phyloP scores from a whole-genome alignment of 2,113 vertebrate genomes.

The Mohoua ochrocephala region DNA sequence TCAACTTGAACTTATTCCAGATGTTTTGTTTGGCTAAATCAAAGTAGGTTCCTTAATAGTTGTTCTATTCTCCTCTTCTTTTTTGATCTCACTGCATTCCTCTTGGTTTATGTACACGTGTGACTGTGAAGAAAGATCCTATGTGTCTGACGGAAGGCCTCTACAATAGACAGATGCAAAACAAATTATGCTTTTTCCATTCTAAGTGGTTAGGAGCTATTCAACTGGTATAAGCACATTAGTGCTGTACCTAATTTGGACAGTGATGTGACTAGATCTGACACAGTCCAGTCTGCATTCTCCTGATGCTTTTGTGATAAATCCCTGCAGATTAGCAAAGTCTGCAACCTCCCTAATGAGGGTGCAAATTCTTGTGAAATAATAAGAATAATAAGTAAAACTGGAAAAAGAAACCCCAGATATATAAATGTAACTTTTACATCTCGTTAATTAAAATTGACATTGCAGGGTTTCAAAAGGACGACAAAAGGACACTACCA shows the following conservation, averaged over 20 bases:
- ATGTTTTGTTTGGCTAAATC: neutral
- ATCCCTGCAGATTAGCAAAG: neutral
- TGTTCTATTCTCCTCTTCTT: neutral
- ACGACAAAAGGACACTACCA: slow-evolving; percentile 9
- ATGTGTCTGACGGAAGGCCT: neutral
- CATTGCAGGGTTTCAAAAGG: slow-evolving; percentile 20
- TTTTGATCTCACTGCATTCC: neutral
- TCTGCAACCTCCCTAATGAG: neutral
- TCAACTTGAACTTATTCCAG: neutral
- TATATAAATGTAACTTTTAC: slow-evolving; percentile 51
- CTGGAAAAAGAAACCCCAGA: neutral
- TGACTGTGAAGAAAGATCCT: neutral
- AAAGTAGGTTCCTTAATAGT: neutral
- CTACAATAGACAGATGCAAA: neutral
- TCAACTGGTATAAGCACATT: neutral
- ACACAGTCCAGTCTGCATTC: neutral
- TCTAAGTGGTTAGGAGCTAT: neutral
- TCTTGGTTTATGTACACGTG: neutral
- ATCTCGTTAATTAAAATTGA: slow-evolving; percentile 50
- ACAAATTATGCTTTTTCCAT: neutral
- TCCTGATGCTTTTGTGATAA: neutral
- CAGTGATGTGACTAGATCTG: neutral
- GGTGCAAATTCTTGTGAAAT: slow-evolving; percentile 25
- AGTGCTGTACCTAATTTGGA: neutral
- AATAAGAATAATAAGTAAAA: slow-evolving; percentile 29